Evolutionary conservation across 2,113 vertebrate genomes (phyloP), one percentile per base, ranked within the genome.

Genomic region (Microtus montanus): DNA sequence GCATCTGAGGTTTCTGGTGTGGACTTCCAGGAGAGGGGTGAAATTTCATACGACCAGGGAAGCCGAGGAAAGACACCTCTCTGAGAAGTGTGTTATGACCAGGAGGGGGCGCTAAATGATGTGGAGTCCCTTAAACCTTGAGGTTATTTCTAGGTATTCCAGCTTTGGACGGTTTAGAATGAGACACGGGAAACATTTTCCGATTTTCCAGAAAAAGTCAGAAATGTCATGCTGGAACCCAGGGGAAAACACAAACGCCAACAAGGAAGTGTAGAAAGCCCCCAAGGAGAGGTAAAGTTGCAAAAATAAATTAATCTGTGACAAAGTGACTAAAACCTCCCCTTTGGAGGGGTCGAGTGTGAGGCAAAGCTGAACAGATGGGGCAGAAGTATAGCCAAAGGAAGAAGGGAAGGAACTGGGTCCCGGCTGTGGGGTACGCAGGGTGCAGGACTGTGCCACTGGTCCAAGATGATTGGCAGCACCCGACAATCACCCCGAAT

Each of bases 161-260:
- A 63, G 41, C 66, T 93, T 92, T 83, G 63, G 47, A 89, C 90
- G 73, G 68, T 92, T 90, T 74, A 94, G n/a, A 83, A 28, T 88
- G 74, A 90, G 44, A 74, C 63, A 89, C 14, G 73, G 5, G 91
- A 92, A 70, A 71, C 33, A 90, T 70, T 84, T 95, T 26, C 54
- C n/a, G 74, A 30, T 30, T 93, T 95, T 91, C 47, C 68, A 82
- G 24, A 28, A 87, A 93, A 93, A 87, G 35, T 49, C 41, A 49
- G 30, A 91, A 87, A 61, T 77, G 75, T 87, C 41, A 44, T 87
- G 5, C 68, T 88, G 9, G 28, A 83, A 82, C 30, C 90, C 66
- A 47, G 38, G 61, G 61, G 78, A 92, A 79, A 52, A 86, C 64
- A 5, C 58, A 26, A 92, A 94, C 79, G 7, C 41, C 94, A 91